Percentiles rank a stretch among this genome's conserved stretches.
Conservation (phyloP, 2,888 invertebrate genomes). For the Eupithecia pulchellata region DNA sequence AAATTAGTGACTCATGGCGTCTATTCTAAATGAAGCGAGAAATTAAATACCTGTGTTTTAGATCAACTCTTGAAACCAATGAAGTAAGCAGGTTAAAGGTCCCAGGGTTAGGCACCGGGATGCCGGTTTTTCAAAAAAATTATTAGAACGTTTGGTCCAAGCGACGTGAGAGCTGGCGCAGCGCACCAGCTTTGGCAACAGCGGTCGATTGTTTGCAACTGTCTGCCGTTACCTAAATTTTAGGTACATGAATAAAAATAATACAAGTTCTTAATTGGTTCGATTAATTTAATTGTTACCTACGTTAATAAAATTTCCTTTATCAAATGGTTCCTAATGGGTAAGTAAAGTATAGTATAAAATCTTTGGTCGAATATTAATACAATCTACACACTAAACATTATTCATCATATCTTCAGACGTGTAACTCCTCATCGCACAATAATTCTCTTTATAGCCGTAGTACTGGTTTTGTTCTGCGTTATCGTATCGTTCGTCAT, state of each 20-base stretch:
- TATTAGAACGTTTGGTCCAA: no score
- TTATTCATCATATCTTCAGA: slow-evolving; percentile 71
- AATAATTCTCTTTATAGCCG: slow-evolving; percentile 75
- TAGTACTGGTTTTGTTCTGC: slow-evolving; percentile 69
- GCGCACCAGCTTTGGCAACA: no score
- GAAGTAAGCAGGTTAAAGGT: no score
- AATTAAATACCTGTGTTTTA: background rate
- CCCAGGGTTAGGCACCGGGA: no score
- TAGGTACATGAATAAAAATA: no score
- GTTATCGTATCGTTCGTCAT: slow-evolving; percentile 74
- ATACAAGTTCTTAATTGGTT: no score
- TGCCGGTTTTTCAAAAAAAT: no score
- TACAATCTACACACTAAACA: slow-evolving; percentile 32
- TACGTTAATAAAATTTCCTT: no score
- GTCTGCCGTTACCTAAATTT: no score
- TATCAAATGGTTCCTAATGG: background rate
- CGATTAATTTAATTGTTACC: no score
- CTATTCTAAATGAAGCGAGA: slow-evolving; percentile 13
- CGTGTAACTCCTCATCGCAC: slow-evolving; percentile 71
- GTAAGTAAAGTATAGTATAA: background rate
- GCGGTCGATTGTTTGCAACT: no score
- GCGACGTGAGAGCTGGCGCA: no score
- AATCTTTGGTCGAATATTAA: slow-evolving; percentile 6
- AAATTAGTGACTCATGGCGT: slow-evolving; percentile 39
- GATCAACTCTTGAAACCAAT: background rate